These are phyloP conservation scores for Menura novaehollandiae DNA, from an alignment of 2,113 vertebrate species.

Conservation along the genomic window DNA sequence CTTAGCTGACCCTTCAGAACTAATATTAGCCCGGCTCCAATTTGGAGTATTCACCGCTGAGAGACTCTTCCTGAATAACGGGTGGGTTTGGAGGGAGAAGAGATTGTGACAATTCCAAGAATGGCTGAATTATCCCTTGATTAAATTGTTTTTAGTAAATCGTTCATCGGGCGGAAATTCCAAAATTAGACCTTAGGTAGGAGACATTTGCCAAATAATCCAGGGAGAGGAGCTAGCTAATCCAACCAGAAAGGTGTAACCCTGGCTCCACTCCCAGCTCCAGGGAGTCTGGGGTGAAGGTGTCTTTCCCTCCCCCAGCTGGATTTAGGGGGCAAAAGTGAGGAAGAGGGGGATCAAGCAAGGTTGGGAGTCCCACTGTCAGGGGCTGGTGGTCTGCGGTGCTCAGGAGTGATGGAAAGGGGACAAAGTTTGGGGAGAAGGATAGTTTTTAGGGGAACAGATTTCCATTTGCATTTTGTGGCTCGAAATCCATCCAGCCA, in stretches of 20 bases:
- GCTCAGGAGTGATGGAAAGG: neutral
- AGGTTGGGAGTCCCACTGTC: rapidly evolving
- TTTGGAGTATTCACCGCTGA: constrained; percentile 8
- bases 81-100: neutral
- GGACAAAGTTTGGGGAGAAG: neutral
- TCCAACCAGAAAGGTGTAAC: neutral
- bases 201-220: neutral
- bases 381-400: rapidly evolving
- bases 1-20: neutral
- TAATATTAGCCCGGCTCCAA: constrained; percentile 42
- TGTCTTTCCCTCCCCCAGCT: neutral
- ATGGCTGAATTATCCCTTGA: constrained; percentile 25
- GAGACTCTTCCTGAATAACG: neutral
- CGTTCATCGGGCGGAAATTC: neutral
- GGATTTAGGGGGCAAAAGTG: neutral
- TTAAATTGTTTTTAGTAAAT: constrained; percentile 17
- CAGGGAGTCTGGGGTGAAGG: rapidly evolving
- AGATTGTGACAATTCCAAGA: neutral
- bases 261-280: rapidly evolving
- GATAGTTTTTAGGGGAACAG: neutral
- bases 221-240: neutral
- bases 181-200: neutral
- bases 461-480: neutral
- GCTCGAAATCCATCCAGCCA: neutral
- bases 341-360: neutral